These are phyloP conservation scores for Phyllopteryx taeniolatus DNA, from an alignment of 2,113 vertebrate species.

Conservation along the genomic window DNA sequence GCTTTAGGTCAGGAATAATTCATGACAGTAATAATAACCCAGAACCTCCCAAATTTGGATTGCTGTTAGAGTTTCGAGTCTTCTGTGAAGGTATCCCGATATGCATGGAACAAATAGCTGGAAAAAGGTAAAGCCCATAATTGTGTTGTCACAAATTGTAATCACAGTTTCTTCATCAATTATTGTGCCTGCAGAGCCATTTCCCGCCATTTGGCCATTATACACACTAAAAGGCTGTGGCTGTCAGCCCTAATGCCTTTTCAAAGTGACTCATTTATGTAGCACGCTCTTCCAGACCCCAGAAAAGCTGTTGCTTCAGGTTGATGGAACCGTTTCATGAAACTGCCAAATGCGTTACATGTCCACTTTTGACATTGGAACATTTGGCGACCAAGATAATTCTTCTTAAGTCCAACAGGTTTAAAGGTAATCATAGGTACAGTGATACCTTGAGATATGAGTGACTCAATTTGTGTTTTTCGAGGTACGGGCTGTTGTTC, in stretches of 20 bases:
- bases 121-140: slow-evolving; percentile 11
- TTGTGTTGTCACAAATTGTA: slow-evolving; percentile 17
- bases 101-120: background rate
- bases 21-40: background rate
- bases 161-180: slow-evolving; percentile 24
- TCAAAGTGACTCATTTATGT: slow-evolving; percentile 5
- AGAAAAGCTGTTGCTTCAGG: background rate
- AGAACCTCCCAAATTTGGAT: background rate
- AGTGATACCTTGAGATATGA: too few relatives aligned
- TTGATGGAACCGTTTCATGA: background rate
- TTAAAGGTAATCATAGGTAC: too few relatives aligned
- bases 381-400: too few relatives aligned
- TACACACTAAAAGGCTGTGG: slow-evolving; percentile 22
- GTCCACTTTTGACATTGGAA: too few relatives aligned
- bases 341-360: background rate
- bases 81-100: background rate
- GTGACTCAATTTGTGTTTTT: too few relatives aligned
- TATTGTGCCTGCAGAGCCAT: background rate
- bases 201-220: slow-evolving; percentile 18
- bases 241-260: slow-evolving; percentile 33
- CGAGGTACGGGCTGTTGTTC: too few relatives aligned
- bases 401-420: too few relatives aligned
- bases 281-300: slow-evolving; percentile 16
- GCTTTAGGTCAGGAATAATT: background rate
- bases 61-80: background rate